Base-by-base conservation (phyloP, 1,140 invertebrate genomes). In the Drosophila pallidifrons region DNA sequence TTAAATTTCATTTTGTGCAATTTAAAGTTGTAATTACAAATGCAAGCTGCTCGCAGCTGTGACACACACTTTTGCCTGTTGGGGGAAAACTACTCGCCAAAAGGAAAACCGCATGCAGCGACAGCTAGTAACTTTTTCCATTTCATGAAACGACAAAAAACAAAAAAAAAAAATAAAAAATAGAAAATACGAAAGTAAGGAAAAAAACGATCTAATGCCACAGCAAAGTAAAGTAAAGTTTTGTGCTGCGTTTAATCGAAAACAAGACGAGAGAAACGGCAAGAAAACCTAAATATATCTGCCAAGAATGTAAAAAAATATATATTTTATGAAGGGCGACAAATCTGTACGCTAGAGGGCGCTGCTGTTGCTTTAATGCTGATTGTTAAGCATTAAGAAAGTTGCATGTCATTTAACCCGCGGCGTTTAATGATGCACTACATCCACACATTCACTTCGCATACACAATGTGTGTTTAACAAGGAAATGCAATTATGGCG, bases 401-500 rank as follows among this genome's bases (percentile, higher is more conserved):
- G 45, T 49, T 67, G 35, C 16, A 52, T 45, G 57, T 52, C 30
- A 60, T 30, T 35, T 51, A 20, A 20, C 66, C 55, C 13, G 38
- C 38, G 38, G 66, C 28, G 46, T 45, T 15, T 30, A 28, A 55
- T 57, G 25, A 16, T 66, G 61, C 41, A 41, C 15, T 38, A 38
- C 8, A 38, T 43, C 15, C 54, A 13, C 20, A 54, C 20, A 15
- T n/a, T n/a, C 15, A 15, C 11, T 57, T 8, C 30, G 3, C 52
- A 59, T 58, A 47, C 54, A 65, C 61, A 76, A 46, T 49, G 69
- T 38, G 70, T 25, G 16, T n/a, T 41, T 57, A 35, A 57, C 83
- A 87, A 80, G 80, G 30, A 88, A 87, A 87, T 88, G 83, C 83
- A 88, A 87, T 87, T 87, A 87, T 82, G 69, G 30, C 20, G 79